A percentile compares a stretch with the other conserved stretches of the same genome.
Conservation (phyloP, 2,797 vertebrate species). For the Dermochelys coriacea region DNA sequence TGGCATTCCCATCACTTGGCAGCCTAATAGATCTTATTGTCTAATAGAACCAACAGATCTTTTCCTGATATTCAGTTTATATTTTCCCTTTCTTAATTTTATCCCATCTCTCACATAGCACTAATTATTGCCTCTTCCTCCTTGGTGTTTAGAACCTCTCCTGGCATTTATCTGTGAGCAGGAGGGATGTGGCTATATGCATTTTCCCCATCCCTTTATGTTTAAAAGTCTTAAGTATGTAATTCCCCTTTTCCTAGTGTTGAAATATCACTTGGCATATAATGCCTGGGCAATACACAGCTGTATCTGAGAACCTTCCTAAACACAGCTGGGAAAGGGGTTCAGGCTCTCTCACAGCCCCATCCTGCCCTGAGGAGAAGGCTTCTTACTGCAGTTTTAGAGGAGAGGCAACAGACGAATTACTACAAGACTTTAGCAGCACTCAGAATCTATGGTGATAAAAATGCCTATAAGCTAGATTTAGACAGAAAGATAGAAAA, state of each 20-base stretch:
- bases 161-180: neutral
- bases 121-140: neutral
- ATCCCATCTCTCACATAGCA: neutral
- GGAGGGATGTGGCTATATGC: neutral
- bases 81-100: neutral
- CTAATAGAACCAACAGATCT: neutral
- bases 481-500: neutral
- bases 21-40: neutral
- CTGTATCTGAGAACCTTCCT: neutral
- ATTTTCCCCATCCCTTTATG: neutral
- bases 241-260: neutral
- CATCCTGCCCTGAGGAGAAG: neutral
- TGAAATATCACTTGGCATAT: neutral
- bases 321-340: neutral
- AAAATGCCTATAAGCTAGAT: neutral
- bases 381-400: neutral
- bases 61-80: neutral
- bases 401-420: neutral
- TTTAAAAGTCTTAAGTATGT: neutral
- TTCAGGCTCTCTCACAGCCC: neutral
- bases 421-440: neutral
- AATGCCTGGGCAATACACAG: neutral
- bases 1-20: accelerated
- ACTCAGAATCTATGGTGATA: neutral
- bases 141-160: neutral